These are phyloP conservation scores for Heptranchias perlo DNA, from an alignment of 2,113 vertebrate species.

Conservation along the genomic window DNA sequence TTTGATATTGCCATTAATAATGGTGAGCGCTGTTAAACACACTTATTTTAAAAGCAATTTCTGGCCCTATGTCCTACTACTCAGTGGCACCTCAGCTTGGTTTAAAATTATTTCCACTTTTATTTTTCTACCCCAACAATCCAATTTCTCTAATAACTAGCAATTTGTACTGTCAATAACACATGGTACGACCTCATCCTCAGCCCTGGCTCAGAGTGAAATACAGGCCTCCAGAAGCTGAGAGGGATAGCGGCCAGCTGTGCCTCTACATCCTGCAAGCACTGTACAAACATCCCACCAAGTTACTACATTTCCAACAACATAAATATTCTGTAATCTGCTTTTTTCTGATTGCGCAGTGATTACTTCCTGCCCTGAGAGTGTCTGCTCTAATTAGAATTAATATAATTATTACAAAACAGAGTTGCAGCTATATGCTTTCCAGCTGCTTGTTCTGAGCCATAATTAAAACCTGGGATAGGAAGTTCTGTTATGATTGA, in stretches of 20 bases:
- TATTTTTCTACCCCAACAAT: background rate
- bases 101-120: background rate
- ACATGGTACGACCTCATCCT: background rate
- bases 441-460: constrained; percentile 31
- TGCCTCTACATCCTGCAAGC: background rate
- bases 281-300: background rate
- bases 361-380: constrained; percentile 26
- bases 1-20: too few relatives aligned
- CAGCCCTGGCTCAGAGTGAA: background rate
- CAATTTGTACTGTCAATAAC: background rate
- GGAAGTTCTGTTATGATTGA: constrained; percentile 35
- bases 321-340: background rate
- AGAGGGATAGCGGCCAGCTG: background rate
- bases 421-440: constrained; percentile 24
- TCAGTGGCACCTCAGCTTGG: background rate
- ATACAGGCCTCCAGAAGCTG: background rate
- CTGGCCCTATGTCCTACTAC: background rate
- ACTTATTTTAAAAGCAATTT: too few relatives aligned
- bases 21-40: too few relatives aligned
- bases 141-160: background rate
- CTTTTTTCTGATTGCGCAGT: background rate
- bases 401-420: constrained; percentile 28
- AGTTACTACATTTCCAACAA: background rate
- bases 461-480: constrained; percentile 30
- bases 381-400: constrained; percentile 27